Evolutionary conservation across 1,140 invertebrate genomes (phyloP), one percentile per base, ranked within the genome.

Genomic region (Macrosteles quadrilineatus): DNA sequence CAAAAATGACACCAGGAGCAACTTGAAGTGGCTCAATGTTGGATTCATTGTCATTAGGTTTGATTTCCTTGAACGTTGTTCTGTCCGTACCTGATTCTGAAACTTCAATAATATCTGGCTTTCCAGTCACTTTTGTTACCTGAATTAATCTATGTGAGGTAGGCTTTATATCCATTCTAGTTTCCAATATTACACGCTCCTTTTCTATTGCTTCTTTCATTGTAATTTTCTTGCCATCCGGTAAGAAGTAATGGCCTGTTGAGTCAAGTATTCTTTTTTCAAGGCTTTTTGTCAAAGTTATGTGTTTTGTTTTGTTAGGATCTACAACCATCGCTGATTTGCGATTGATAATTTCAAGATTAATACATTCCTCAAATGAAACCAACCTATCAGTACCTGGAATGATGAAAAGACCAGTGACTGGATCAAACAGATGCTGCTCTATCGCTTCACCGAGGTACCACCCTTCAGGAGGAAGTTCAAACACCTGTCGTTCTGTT

Each of bases 331-430:
- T 77, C 27, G 91, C 91, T 1, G 93, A 95, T 67, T 88, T 82
- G 1, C 91, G 87, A 80, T 96, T 90, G 47, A 98, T 92, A 12
- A 97, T 90, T 76, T 91, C 88, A 57, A 94, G 82, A 74, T 90
- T 88, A 31, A 97, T 82, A 75, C 95, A 96, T 80, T 97, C 93
- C 80, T 94, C 87, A 73, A 98, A 90, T 69, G 92, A 91, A 2
- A 96, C 87, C 30, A 93, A 81, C 75, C 92, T 85, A 78, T 95
- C 92, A 1, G 93, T 94, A 31, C 90, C 90, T 40, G 94, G 93
- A 75, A 98, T 92, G 63, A 90, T 89, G 77, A 97, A 95, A 1
- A 94, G 82, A 1, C 95, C 94, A 4, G 87, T 90, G 1, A 87
- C 83, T 0, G 92, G 87, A 81, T 97, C 90, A 73, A 96, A 93